Conservation (phyloP, 2,797 vertebrate genomes). For the Manis javanica region DNA sequence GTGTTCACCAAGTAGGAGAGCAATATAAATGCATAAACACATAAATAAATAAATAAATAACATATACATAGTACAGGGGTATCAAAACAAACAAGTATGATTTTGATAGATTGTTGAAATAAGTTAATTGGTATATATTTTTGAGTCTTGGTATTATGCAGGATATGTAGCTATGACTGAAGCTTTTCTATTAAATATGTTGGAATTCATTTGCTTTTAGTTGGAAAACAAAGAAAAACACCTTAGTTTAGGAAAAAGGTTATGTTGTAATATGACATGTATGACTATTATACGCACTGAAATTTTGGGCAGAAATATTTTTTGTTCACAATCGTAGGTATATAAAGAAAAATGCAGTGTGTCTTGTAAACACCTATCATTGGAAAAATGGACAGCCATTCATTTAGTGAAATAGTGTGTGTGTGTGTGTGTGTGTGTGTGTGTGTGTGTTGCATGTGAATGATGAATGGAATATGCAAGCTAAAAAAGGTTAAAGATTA, state of each 20-base stretch:
- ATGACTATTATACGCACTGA: not conserved
- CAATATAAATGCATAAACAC: not conserved
- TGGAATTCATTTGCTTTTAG: not conserved
- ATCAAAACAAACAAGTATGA: not conserved
- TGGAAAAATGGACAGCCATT: not conserved
- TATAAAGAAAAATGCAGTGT: not conserved
- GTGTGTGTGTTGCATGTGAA: too few species aligned
- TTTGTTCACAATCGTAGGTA: not conserved
- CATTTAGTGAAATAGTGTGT: not conserved
- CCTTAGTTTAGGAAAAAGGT: not conserved
- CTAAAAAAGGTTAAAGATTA: not conserved
- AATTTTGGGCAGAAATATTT: conserved; percentile 4
- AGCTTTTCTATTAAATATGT: conserved; percentile 1
- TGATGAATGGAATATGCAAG: not conserved
- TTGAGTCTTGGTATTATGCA: not conserved
- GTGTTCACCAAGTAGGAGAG: not conserved
- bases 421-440: not conserved
- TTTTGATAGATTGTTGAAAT: not conserved
- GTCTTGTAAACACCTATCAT: not conserved
- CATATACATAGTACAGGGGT: not conserved
- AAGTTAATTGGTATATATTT: not conserved
- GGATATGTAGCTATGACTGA: not conserved
- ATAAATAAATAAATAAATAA: too few species aligned
- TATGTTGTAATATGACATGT: not conserved
- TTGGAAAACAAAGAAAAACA: conserved; percentile 12